Conservation (phyloP, 2,888 invertebrate species). For the Philonicus albiceps region DNA sequence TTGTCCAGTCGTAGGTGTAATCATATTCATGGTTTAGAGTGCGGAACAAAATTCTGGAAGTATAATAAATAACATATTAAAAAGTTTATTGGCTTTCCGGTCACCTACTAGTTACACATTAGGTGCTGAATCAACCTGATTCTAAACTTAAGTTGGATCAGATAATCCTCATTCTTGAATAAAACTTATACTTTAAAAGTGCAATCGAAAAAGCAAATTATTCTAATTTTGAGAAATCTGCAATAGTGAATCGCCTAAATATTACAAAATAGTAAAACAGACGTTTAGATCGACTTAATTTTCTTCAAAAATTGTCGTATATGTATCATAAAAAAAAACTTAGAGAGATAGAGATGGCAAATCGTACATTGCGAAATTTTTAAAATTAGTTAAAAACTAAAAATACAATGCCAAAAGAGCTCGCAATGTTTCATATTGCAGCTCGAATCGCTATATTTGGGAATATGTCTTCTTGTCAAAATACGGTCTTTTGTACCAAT, state of each 20-base stretch:
- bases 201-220: not conserved
- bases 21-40: conserved; percentile 99
- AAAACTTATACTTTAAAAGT: not conserved
- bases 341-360: no score
- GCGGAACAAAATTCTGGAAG: conserved; percentile 96
- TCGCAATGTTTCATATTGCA: no score
- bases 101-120: not conserved
- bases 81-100: not conserved
- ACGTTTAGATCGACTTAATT: not conserved
- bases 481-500: no score
- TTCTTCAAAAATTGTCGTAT: no score
- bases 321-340: no score
- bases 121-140: not conserved
- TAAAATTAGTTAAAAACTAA: no score
- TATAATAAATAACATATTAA: not conserved
- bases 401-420: no score
- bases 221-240: not conserved
- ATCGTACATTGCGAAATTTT: no score
- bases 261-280: not conserved
- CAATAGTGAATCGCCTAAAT: not conserved
- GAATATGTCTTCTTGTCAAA: no score
- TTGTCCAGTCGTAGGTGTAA: conserved; percentile 99
- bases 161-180: not conserved
- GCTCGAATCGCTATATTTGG: no score
- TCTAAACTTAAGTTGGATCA: not conserved